Evolutionary conservation across 2,797 vertebrate species (phyloP), one percentile per base, ranked within the genome.

Genomic region (Atherinosoma microstoma): DNA sequence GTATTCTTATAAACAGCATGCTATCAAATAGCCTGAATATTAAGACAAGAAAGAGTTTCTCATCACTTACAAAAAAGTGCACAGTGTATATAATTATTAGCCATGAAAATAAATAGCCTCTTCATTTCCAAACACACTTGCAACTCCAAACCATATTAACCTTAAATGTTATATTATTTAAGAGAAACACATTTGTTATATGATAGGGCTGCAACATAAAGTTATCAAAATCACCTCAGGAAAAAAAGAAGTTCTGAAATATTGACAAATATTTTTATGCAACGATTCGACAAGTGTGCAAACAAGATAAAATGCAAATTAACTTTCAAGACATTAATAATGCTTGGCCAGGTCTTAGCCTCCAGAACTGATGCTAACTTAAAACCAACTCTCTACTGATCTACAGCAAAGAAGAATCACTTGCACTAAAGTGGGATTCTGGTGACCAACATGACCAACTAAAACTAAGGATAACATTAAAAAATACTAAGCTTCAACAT

Each of bases 1-100:
- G 6, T 36, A 2, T 75, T 68, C 82, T 32, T 40, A 1, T 4
- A 13, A 51, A 75, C 58, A 79, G 69, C 69, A 78, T 34, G 61
- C 57, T 72, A 80, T 59, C 58, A 71, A 34, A 24, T 54, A 81
- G 4, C 24, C 34, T 35, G 67, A 45, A 61, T 29, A 53, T 36
- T 16, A 38, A 40, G 0, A 40, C 45, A 1, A 12, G 12, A 5
- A 22, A 2, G 2, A 38, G 20, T n/a, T 34, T 66, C 1, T 29
- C 18, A 0, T 16, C 2, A 35, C 1, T 15, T 36, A 0, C 2
- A 35, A 0, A 5, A 58, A 35, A 45, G 1, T 67, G 22, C 49
- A 22, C 49, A 22, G 49, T 22, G 3, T 24, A 24, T 9, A 51
- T 24, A 49, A 22, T 22, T 22, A 22, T 49, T n/a, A n/a, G 45